Base-by-base conservation (phyloP, 2,888 invertebrate species). In the Phasia obesa region DNA sequence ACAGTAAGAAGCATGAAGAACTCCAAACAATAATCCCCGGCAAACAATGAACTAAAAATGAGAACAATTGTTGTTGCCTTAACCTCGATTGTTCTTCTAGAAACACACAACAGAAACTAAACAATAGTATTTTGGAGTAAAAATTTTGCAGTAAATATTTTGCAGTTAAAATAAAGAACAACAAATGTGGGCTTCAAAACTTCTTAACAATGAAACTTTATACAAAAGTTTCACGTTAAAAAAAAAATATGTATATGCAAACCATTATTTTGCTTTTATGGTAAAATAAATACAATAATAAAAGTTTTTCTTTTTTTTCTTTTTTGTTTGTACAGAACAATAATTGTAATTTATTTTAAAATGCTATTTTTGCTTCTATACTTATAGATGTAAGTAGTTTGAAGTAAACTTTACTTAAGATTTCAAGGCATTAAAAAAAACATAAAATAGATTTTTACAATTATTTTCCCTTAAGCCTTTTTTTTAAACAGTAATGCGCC, bases 41-140 rank as follows among this genome's bases (percentile, higher is more conserved):
- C 62, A 59, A 59, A 70, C 19, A 67, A 53, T 70, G 7, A 62
- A 67, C 17, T 44, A 53, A 31, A 62, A 49, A 69, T 49, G 59
- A 21, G 49, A 79, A 83, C 83, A 79, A 83, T 83, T 65, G 70
- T 51, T 79, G 38, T 83, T 79, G 79, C 79, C 79, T 79, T 83
- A 83, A 83, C 83, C 83, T 76, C 83, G 71, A 83, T 83, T 79
- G 65, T 71, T 73, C 4, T 71, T 73, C 4, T 49, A 57, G 17
- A 44, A 47, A 75, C n/a, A 60, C 51, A 62, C 57, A 49, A 71
- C 35, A 62, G n/a, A 49, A 78, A 42, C 55, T n/a, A 65, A 73
- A 73, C 57, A 71, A 79, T 55, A 44, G 38, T 25, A 55, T 47
- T 70, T 62, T 55, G 23, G 19, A 62, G 55, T 47, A 62, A 21